Evolutionary conservation across 2,113 vertebrate species (phyloP).

Genomic region (Sturnus vulgaris): DNA sequence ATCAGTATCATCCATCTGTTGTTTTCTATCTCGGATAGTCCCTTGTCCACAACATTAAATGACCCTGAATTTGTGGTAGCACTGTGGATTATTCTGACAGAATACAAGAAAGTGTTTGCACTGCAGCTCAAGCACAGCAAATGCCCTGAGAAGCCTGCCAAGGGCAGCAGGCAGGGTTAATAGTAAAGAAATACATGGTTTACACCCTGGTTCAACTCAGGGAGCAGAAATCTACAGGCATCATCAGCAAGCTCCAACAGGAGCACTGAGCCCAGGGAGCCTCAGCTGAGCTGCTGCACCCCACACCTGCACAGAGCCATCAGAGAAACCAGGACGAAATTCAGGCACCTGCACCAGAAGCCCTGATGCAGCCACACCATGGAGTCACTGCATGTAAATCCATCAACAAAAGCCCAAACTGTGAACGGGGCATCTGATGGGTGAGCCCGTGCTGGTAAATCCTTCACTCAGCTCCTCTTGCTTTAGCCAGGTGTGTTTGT

Average conservation of each 20-base stretch:
- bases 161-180: not conserved
- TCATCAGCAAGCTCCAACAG: not conserved
- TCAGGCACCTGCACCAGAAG: not conserved
- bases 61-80: accelerated
- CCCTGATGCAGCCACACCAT: accelerated
- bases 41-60: accelerated
- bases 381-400: accelerated
- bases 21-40: accelerated
- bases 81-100: accelerated
- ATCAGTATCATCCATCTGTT: not conserved
- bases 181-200: accelerated
- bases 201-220: accelerated
- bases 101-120: not conserved
- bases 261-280: not conserved
- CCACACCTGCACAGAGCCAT: accelerated
- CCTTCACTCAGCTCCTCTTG: not conserved
- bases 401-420: too few relatives aligned
- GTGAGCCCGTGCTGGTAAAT: not conserved
- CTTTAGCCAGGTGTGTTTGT: accelerated
- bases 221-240: not conserved
- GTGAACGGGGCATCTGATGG: accelerated
- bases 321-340: not conserved
- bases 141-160: not conserved
- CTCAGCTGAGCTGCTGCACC: not conserved
- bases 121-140: not conserved